phyloP scores from a whole-genome alignment of 1,140 invertebrate genomes.

The Cotesia glomerata region DNA sequence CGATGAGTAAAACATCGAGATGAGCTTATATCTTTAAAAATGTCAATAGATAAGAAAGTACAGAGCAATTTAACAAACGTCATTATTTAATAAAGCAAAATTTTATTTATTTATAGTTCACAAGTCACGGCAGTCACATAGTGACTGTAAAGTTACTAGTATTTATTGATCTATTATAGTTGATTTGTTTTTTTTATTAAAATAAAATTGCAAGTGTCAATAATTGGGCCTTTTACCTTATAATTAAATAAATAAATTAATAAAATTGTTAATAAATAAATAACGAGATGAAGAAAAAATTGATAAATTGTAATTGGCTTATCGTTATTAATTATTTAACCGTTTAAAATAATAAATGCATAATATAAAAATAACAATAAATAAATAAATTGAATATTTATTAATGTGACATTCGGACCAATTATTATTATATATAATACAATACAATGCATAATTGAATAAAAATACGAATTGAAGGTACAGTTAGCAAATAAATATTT shows the following conservation, averaged over 20 bases:
- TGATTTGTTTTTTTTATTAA: too few species aligned
- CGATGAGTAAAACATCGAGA: too few species aligned
- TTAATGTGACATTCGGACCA: constrained; percentile 34
- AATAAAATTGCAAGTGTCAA: too few species aligned
- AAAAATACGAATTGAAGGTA: neutral
- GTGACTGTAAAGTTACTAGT: too few species aligned
- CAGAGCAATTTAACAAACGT: too few species aligned
- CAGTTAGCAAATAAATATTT: neutral
- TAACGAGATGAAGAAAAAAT: constrained; percentile 38
- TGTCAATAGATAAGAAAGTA: too few species aligned
- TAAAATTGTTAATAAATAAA: constrained; percentile 1
- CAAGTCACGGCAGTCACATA: too few species aligned
- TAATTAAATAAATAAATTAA: constrained; percentile 18
- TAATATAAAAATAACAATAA: constrained; percentile 45
- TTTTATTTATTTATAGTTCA: too few species aligned
- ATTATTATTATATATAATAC: neutral
- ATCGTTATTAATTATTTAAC: constrained; percentile 35
- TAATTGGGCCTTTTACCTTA: too few species aligned
- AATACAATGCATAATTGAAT: constrained; percentile 2
- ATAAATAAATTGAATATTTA: constrained; percentile 48
- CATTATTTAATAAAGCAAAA: too few species aligned
- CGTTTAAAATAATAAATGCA: constrained; percentile 21
- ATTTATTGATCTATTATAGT: too few species aligned
- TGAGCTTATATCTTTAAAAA: too few species aligned
- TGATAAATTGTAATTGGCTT: constrained; percentile 15